Evolutionary conservation across 1,140 invertebrate species (phyloP).

Genomic region (Nasonia giraulti): DNA sequence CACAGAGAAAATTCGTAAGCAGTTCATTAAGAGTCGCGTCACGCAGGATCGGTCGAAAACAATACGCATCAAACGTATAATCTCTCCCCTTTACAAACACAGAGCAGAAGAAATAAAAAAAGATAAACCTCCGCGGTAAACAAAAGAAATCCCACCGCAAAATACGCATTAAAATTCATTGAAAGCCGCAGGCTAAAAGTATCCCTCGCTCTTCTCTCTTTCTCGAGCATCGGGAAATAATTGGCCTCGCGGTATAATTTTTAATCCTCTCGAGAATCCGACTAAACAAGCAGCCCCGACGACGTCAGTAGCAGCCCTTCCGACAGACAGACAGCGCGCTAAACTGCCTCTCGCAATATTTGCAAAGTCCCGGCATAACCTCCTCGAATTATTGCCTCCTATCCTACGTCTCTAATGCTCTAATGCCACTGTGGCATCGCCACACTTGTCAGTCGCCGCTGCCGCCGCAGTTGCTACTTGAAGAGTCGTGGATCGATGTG

Average conservation of each 20-base stretch:
- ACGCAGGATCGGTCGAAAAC: not conserved
- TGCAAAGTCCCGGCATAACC: slow-evolving; percentile 61
- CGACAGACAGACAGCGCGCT: slow-evolving; percentile 40
- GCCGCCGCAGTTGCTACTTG: not conserved
- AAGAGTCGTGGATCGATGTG: slow-evolving; percentile 53
- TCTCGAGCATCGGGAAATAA: slow-evolving; percentile 31
- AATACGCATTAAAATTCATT: slow-evolving; percentile 47
- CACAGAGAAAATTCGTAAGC: not conserved
- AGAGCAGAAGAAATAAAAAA: not conserved
- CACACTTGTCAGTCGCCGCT: slow-evolving; percentile 35
- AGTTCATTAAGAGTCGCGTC: not conserved
- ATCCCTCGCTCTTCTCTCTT: not conserved
- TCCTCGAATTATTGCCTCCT: slow-evolving; percentile 64
- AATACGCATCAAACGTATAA: not conserved
- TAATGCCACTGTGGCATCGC: slow-evolving; percentile 56
- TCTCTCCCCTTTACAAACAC: not conserved
- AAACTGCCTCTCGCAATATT: slow-evolving; percentile 64
- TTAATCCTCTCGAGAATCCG: slow-evolving; percentile 59
- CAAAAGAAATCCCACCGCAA: slow-evolving; percentile 35
- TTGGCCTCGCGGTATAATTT: slow-evolving; percentile 53
- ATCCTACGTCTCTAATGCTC: not conserved
- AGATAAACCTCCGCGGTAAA: not conserved
- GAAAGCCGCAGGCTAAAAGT: not conserved
- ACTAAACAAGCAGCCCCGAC: slow-evolving; percentile 49
- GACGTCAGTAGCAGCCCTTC: slow-evolving; percentile 31